Conservation (phyloP, 2,797 vertebrate genomes). For the Pteronotus mesoamericanus region DNA sequence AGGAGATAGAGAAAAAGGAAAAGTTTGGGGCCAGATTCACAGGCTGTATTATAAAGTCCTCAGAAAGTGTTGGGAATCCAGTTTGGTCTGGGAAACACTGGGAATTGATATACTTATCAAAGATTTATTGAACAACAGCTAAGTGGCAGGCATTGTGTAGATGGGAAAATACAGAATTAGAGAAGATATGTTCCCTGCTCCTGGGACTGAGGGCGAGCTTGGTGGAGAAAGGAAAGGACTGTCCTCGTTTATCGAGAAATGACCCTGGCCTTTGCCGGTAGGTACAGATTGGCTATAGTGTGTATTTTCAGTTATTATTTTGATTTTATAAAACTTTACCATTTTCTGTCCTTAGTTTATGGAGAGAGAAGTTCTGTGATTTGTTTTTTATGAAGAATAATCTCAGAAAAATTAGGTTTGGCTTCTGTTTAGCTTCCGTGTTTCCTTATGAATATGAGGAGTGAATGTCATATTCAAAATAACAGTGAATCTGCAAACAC, state of each 20-base stretch:
- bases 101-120: not conserved
- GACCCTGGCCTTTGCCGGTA: not conserved
- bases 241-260: not conserved
- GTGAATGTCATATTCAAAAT: not conserved
- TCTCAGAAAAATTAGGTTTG: slow-evolving; percentile 1
- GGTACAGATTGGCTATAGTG: not conserved
- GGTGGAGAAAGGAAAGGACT: not conserved
- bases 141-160: not conserved
- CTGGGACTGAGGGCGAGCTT: not conserved
- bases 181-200: not conserved
- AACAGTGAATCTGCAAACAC: not conserved
- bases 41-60: not conserved
- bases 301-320: not conserved
- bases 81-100: not conserved
- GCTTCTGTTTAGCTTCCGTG: not conserved
- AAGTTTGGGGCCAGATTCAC: not conserved
- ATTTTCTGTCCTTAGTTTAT: not conserved
- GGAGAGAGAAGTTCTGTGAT: not conserved
- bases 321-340: not conserved
- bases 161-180: not conserved
- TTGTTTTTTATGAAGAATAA: not conserved
- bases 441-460: not conserved
- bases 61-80: slow-evolving; percentile 4
- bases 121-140: slow-evolving; percentile 17
- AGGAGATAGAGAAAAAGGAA: not conserved